Percentiles rank a stretch among this genome's conserved stretches.
Conservation (phyloP, 2,113 vertebrate genomes). For the Aplodontia rufa region DNA sequence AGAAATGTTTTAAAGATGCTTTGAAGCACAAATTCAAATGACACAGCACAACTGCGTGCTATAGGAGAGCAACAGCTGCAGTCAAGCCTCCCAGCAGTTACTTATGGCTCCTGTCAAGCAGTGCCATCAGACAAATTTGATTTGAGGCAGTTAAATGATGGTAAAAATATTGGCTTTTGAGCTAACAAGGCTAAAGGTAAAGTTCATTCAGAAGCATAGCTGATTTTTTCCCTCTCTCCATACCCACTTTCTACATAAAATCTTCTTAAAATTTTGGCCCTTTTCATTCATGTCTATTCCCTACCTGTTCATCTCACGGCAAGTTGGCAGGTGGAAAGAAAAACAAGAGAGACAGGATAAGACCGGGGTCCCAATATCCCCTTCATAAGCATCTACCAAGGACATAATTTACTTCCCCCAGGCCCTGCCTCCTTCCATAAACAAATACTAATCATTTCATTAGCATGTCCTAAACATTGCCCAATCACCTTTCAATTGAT, state of each 20-base stretch:
- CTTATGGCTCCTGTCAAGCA: conserved; percentile 5
- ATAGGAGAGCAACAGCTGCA: not conserved
- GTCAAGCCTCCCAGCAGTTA: conserved; percentile 4
- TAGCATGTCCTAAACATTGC: not conserved
- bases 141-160: conserved; percentile 46
- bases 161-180: not conserved
- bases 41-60: conserved; percentile 47
- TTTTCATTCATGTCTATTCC: not conserved
- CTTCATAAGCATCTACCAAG: too few relatives aligned
- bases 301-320: not conserved
- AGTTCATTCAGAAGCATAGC: not conserved
- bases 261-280: not conserved
- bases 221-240: not conserved
- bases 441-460: not conserved
- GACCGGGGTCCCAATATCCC: too few relatives aligned
- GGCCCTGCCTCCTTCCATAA: not conserved
- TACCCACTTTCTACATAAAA: not conserved
- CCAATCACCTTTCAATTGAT: not conserved
- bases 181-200: conserved; percentile 8
- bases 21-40: conserved; percentile 63
- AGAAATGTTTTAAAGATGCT: conserved; percentile 51
- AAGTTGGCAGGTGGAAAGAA: too few relatives aligned
- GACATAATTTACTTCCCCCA: too few relatives aligned
- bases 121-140: conserved; percentile 43
- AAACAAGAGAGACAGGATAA: too few relatives aligned